phyloP scores from a whole-genome alignment of 2,797 vertebrate genomes.

The Anguilla obscura region DNA sequence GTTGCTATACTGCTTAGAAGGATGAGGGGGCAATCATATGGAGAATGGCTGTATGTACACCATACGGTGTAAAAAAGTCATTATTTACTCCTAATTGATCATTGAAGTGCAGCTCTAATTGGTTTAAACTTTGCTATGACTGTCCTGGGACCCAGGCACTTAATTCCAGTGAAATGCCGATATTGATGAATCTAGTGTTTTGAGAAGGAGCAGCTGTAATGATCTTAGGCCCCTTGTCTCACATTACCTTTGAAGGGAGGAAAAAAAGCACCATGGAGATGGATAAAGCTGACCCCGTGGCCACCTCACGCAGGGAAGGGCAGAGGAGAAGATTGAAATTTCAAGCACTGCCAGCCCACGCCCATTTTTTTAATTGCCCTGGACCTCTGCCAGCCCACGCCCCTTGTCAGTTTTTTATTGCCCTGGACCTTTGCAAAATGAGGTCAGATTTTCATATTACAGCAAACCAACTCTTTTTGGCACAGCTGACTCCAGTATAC shows the following conservation, averaged over 20 bases:
- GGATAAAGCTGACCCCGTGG: slow-evolving; percentile 62
- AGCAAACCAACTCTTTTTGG: slow-evolving; percentile 68
- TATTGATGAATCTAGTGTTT: slow-evolving; percentile 76
- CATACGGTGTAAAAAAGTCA: slow-evolving; percentile 53
- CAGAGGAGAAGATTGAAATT: slow-evolving; percentile 73
- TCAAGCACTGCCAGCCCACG: slow-evolving; percentile 62
- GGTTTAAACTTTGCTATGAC: slow-evolving; percentile 80
- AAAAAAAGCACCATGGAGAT: slow-evolving; percentile 35
- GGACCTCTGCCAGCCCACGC: slow-evolving; percentile 59
- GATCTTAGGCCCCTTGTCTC: slow-evolving; percentile 37
- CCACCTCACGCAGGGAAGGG: slow-evolving; percentile 60
- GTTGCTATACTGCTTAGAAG: background rate
- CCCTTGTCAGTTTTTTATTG: slow-evolving; percentile 63
- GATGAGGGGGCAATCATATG: background rate
- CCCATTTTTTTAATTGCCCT: slow-evolving; percentile 71
- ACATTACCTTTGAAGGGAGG: slow-evolving; percentile 57
- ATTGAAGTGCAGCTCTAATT: slow-evolving; percentile 77
- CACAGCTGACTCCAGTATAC: slow-evolving; percentile 68
- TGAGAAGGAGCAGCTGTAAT: slow-evolving; percentile 35
- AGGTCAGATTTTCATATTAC: slow-evolving; percentile 80
- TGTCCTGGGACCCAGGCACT: slow-evolving; percentile 68
- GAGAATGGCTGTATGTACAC: background rate
- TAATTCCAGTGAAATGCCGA: slow-evolving; percentile 82
- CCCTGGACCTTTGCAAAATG: slow-evolving; percentile 69
- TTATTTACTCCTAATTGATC: slow-evolving; percentile 60